Evolutionary conservation across 2,888 invertebrate species (phyloP), one percentile per base, ranked within the genome.

Genomic region (Drosophila picticornis): DNA sequence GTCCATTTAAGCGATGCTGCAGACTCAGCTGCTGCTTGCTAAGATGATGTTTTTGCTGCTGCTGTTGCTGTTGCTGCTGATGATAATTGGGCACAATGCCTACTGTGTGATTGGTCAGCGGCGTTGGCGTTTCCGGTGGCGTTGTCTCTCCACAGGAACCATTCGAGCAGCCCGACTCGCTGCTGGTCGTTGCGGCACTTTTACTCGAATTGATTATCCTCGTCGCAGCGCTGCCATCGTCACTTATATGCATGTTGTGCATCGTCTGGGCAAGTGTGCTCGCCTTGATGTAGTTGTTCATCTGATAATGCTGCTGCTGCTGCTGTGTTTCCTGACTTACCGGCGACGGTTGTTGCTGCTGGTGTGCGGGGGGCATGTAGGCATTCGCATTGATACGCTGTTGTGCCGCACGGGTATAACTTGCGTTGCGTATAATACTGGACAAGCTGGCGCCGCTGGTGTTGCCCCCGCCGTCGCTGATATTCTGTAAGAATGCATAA

Each of bases 111-210:
- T 90, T 79, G 40, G 74, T 87, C 53, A 81, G 77, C 68, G 91
- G 83, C 38, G 91, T 92, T 38, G 93, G 93, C 63, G 93, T 93
- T 73, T 93, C 93, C 43, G 93, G 93, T 52, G 93, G 93, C 58
- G 93, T 92, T 71, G 91, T 88, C 57, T 93, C 93, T 29, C 92
- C 93, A 19, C 91, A 91, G n/a, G 93, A 93, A 31, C 93, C 93
- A 77, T 93, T 91, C n/a, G 93, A 93, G 72, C 93, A 93, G 34
- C 93, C 93, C 4, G 93, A 92, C 79, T 93, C 93, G 74, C 93
- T 93, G 38, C 92, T 93, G 10, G 86, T 86, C 27, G 88, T 82
- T 9, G 90, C 72, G 16, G 87, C 80, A 74, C 91, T 91, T 73
- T 93, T 92, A 69, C 88, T 91, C 22, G 91, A 91, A 79, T 90